Conservation (phyloP, 1,140 invertebrate genomes). For the Atta colombica region DNA sequence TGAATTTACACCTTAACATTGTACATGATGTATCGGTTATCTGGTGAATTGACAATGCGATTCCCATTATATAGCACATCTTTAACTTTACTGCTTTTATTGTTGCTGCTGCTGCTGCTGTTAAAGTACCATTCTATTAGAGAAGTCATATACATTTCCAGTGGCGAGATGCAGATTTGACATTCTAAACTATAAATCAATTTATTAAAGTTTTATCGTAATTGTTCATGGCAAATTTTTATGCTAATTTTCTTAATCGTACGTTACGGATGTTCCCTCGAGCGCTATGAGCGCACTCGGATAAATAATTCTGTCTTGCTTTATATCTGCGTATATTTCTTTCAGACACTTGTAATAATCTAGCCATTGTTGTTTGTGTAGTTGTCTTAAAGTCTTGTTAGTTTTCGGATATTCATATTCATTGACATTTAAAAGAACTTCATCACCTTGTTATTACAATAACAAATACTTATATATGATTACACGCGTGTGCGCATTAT, state of each 20-base stretch:
- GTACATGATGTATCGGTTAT: slow-evolving; percentile 84
- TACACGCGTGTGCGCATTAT: too few relatives aligned
- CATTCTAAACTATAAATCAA: slow-evolving; percentile 84
- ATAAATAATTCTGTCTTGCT: slow-evolving; percentile 75
- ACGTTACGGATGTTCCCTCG: slow-evolving; percentile 84
- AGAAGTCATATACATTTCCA: slow-evolving; percentile 79
- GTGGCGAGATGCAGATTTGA: slow-evolving; percentile 86
- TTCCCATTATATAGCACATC: slow-evolving; percentile 80
- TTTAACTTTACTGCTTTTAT: slow-evolving; percentile 67
- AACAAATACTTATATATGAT: neutral
- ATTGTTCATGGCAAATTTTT: slow-evolving; percentile 3
- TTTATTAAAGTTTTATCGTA: slow-evolving; percentile 35
- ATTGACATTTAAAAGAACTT: slow-evolving; percentile 81
- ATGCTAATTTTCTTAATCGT: slow-evolving; percentile 40
- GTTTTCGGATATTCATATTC: slow-evolving; percentile 85
- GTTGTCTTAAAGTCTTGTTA: slow-evolving; percentile 79
- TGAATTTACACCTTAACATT: slow-evolving; percentile 81
- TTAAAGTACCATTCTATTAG: slow-evolving; percentile 86
- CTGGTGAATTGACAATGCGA: slow-evolving; percentile 82
- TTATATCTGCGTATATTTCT: slow-evolving; percentile 76
- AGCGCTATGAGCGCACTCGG: slow-evolving; percentile 83
- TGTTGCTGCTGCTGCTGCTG: neutral
- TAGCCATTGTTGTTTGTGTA: slow-evolving; percentile 85
- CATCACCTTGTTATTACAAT: slow-evolving; percentile 71
- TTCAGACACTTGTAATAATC: slow-evolving; percentile 87